Conservation (phyloP, 2,888 invertebrate genomes). For the Meghimatium bilineatum region DNA sequence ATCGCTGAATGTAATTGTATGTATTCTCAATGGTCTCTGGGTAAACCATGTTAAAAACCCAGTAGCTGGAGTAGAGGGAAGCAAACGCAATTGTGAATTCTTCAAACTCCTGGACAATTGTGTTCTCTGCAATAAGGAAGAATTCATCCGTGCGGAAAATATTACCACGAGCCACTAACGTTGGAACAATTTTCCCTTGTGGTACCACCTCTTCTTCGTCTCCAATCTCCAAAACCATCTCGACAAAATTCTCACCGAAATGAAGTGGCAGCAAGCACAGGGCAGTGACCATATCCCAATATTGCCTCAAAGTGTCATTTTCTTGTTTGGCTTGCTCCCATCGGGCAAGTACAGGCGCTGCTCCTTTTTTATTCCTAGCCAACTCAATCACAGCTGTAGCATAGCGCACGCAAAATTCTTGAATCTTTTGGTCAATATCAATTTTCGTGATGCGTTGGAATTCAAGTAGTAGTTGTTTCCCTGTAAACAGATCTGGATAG, state of each 20-base stretch:
- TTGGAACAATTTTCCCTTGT: constrained; percentile 70
- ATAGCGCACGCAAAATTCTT: constrained; percentile 70
- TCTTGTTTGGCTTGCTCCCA: constrained; percentile 71
- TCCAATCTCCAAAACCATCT: constrained; percentile 69
- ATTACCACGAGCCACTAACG: constrained; percentile 69
- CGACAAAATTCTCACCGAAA: constrained; percentile 68
- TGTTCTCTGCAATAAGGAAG: constrained; percentile 70
- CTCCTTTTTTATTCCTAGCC: constrained; percentile 62
- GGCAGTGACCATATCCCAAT: constrained; percentile 74
- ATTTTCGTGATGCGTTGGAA: constrained; percentile 70
- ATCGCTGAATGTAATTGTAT: constrained; percentile 58
- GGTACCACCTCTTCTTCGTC: constrained; percentile 69
- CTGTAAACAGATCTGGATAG: constrained; percentile 69
- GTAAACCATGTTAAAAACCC: constrained; percentile 74
- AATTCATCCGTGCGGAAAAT: constrained; percentile 72
- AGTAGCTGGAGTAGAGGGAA: constrained; percentile 70
- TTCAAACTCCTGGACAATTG: constrained; percentile 71
- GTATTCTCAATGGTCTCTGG: constrained; percentile 69
- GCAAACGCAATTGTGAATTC: constrained; percentile 73
- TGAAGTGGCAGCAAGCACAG: constrained; percentile 70
- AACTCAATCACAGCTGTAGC: constrained; percentile 66
- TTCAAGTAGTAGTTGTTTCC: constrained; percentile 67
- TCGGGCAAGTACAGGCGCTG: constrained; percentile 64
- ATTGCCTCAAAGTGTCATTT: constrained; percentile 67
- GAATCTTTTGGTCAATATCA: constrained; percentile 71